These are phyloP conservation scores for Nothoprocta pentlandii DNA, from an alignment of 2,113 vertebrate species.

Conservation along the genomic window DNA sequence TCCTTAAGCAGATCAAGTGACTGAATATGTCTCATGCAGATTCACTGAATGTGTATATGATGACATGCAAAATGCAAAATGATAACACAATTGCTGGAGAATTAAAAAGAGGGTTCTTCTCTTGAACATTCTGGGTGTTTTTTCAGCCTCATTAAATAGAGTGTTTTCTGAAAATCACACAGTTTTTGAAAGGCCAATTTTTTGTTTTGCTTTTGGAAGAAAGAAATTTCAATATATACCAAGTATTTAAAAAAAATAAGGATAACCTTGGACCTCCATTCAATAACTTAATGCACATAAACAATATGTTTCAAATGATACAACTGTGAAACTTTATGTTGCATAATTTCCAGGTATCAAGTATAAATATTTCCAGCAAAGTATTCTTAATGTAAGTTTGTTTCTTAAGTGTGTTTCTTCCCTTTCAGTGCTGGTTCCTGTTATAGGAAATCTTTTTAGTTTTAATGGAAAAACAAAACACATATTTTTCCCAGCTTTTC, in stretches of 20 bases:
- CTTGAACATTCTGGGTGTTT: background rate
- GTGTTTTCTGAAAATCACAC: background rate
- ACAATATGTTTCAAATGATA: constrained; percentile 28
- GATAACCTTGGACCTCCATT: constrained; percentile 54
- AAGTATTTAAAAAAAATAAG: constrained; percentile 57
- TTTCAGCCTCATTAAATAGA: background rate
- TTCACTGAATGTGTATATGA: background rate
- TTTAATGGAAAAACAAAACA: constrained; percentile 5
- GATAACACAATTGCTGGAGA: background rate
- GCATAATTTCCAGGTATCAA: constrained; percentile 25
- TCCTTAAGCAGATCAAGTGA: background rate
- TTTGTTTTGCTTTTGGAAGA: constrained; percentile 42
- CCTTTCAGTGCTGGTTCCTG: constrained; percentile 19
- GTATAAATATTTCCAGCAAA: constrained; percentile 47
- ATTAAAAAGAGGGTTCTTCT: background rate
- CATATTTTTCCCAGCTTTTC: background rate
- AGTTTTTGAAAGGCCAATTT: constrained; percentile 26
- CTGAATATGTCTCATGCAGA: background rate
- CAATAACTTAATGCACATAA: constrained; percentile 6
- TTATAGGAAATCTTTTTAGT: background rate
- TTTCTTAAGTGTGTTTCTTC: constrained; percentile 35
- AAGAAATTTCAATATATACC: constrained; percentile 39
- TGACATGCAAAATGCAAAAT: background rate
- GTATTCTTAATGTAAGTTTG: background rate
- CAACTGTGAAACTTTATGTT: constrained; percentile 25